phyloP scores from a whole-genome alignment of 2,113 vertebrate genomes.

The Alaudala cheleensis region DNA sequence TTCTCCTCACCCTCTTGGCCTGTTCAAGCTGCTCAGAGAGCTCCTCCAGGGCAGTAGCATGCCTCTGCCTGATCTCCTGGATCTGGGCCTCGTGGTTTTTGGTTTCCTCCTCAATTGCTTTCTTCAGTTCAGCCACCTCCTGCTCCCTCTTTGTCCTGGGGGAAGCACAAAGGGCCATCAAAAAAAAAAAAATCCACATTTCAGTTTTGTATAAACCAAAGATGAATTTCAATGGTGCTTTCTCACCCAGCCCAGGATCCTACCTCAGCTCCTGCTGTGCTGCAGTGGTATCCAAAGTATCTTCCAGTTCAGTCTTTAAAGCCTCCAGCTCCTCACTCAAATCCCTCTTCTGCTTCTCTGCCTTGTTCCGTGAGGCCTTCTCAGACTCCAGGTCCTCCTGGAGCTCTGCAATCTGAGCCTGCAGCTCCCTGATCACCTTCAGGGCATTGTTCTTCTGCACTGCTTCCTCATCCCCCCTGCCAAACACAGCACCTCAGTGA shows the following conservation, averaged over 20 bases:
- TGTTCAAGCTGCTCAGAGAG: constrained; percentile 95
- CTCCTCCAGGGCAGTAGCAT: constrained; percentile 88
- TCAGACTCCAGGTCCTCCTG: constrained; percentile 97
- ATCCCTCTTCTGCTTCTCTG: constrained; percentile 95
- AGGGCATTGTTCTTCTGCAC: constrained; percentile 93
- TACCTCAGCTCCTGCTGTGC: constrained; percentile 97
- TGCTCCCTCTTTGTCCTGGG: constrained; percentile 92
- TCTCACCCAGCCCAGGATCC: neutral
- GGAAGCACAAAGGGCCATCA: neutral
- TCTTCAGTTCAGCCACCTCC: constrained; percentile 96
- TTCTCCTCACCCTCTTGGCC: constrained; percentile 88
- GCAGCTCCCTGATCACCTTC: constrained; percentile 91
- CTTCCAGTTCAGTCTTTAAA: constrained; percentile 95
- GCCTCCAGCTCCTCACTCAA: constrained; percentile 96
- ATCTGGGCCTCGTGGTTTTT: constrained; percentile 95
- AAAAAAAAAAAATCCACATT: neutral
- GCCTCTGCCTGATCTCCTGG: constrained; percentile 95
- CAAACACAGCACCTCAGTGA: neutral
- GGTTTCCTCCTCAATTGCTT: constrained; percentile 94
- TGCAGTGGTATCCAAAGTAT: constrained; percentile 95
- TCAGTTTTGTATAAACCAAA: neutral
- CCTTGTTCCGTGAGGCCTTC: constrained; percentile 90
- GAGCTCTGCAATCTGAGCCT: constrained; percentile 92
- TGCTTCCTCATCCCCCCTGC: constrained; percentile 91
- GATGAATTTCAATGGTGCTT: neutral